A percentile compares a stretch with the other conserved stretches of the same genome.
Evolutionary conservation across 2,888 invertebrate genomes (phyloP).

Genomic region (Dasypolia templi): DNA sequence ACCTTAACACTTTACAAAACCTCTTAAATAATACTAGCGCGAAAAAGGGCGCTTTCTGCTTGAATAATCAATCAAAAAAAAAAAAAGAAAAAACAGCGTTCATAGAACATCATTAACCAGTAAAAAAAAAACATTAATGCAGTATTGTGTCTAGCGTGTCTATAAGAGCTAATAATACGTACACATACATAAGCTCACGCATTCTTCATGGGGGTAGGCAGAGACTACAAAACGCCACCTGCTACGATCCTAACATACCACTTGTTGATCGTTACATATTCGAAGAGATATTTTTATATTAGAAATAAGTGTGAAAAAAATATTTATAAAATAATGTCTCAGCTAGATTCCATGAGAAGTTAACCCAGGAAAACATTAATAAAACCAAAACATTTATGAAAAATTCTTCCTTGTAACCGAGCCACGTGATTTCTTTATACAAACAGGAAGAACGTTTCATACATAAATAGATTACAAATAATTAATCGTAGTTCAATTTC

Average conservation of each 20-base stretch:
- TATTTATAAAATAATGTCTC: background rate
- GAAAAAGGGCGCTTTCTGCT: too few species aligned
- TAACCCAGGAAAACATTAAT: background rate
- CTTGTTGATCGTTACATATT: too few species aligned
- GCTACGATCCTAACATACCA: background rate
- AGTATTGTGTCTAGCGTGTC: background rate
- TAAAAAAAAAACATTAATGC: background rate
- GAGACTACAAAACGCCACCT: background rate
- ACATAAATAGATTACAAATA: background rate
- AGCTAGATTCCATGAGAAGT: background rate
- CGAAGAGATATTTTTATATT: background rate
- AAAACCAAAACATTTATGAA: background rate
- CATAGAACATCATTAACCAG: background rate
- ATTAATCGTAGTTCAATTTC: background rate
- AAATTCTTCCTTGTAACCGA: constrained; percentile 9
- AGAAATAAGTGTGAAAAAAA: background rate
- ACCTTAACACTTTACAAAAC: background rate
- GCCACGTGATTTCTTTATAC: background rate
- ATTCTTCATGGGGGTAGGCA: background rate
- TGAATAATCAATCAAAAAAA: background rate
- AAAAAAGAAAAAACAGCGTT: background rate
- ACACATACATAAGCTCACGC: background rate
- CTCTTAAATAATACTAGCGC: background rate
- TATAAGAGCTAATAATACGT: background rate
- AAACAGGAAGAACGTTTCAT: background rate